Evolutionary conservation across 2,888 invertebrate species (phyloP).

Genomic region (Drosophila melanocephala): DNA sequence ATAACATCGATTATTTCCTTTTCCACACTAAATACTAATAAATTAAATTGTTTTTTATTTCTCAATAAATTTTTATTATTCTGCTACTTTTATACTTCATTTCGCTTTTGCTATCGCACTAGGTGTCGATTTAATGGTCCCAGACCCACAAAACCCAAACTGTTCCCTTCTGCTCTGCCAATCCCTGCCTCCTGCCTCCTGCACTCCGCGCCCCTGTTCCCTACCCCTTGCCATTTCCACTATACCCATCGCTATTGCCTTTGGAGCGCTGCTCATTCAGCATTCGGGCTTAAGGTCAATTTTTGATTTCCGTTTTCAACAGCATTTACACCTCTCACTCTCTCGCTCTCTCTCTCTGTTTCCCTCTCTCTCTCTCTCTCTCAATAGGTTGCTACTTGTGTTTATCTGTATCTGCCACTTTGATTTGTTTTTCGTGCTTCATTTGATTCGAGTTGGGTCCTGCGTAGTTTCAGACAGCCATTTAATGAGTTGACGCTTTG

Average conservation of each 20-base stretch:
- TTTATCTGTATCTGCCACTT: constrained; percentile 56
- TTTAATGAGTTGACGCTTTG: constrained; percentile 82
- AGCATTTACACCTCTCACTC: constrained; percentile 53
- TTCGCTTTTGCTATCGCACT: constrained; percentile 54
- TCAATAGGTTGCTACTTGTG: constrained; percentile 8
- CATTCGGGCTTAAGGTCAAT: constrained; percentile 72
- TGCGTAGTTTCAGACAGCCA: constrained; percentile 67
- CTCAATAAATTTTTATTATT: constrained; percentile 85
- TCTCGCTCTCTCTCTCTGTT: background rate
- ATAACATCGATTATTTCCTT: constrained; percentile 81
- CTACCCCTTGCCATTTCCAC: background rate
- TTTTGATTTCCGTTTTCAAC: constrained; percentile 78
- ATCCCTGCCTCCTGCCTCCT: background rate
- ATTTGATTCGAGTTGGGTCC: constrained; percentile 66
- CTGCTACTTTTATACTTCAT: constrained; percentile 79
- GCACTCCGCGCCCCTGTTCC: too few species aligned
- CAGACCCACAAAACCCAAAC: constrained; percentile 33
- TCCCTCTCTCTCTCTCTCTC: background rate
- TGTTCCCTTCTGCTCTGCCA: background rate
- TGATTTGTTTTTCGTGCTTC: constrained; percentile 81
- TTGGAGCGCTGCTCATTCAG: constrained; percentile 31
- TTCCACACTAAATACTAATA: constrained; percentile 83
- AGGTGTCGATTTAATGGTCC: constrained; percentile 80
- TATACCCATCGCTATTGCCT: background rate
- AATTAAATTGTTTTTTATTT: constrained; percentile 85